Conservation (phyloP, 1,140 invertebrate species). For the Phocides pigmalion region DNA sequence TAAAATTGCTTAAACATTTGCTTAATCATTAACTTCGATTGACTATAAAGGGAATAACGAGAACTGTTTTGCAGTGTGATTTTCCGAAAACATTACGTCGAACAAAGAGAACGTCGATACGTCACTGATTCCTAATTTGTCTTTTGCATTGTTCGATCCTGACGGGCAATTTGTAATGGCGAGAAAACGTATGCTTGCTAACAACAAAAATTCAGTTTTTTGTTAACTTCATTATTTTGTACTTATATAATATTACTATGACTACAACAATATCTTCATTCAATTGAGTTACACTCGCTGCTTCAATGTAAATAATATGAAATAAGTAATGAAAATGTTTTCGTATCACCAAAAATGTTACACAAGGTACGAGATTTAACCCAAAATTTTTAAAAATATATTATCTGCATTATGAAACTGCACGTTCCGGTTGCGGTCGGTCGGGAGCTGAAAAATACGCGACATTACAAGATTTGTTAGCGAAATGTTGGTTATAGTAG, state of each 20-base stretch:
- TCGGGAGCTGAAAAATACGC: too few species aligned
- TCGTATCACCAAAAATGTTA: neutral
- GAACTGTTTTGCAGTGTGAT: neutral
- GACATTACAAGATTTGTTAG: too few species aligned
- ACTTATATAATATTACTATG: too few species aligned
- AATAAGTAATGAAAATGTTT: neutral
- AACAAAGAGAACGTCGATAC: conserved; percentile 39
- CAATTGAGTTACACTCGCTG: too few species aligned
- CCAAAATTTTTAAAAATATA: neutral
- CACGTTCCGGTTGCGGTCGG: neutral
- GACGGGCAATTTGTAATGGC: conserved; percentile 32
- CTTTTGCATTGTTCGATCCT: conserved; percentile 40
- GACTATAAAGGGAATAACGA: neutral
- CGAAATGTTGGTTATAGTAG: too few species aligned
- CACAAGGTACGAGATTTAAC: neutral
- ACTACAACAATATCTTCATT: too few species aligned
- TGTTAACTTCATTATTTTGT: too few species aligned
- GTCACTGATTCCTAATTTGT: conserved; percentile 39
- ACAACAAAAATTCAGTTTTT: neutral
- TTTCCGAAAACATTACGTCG: conserved; percentile 27
- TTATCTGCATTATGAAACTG: neutral
- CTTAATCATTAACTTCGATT: too few species aligned
- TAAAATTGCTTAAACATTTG: too few species aligned
- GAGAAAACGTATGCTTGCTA: conserved; percentile 1
- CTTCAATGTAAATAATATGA: too few species aligned